Evolutionary conservation across 2,888 invertebrate species (phyloP), one percentile per base, ranked within the genome.

Genomic region (Syritta pipiens): DNA sequence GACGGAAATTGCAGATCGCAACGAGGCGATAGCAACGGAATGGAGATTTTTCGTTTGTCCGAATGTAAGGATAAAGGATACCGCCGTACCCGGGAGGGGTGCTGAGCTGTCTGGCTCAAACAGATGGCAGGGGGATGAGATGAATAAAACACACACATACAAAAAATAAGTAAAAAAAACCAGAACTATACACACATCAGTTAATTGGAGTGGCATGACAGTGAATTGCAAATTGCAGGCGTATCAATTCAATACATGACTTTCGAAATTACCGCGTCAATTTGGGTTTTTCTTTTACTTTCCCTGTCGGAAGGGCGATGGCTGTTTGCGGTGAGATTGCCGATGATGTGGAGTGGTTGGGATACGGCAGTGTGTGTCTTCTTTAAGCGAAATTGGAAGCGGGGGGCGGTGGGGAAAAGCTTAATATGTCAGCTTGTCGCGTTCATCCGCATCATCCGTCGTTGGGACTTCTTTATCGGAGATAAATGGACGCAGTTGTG

Each of bases 121-220:
- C n/a, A n/a, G n/a, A n/a, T n/a, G n/a, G n/a, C n/a, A n/a, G n/a
- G n/a, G n/a, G n/a, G n/a, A n/a, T n/a, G n/a, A n/a, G n/a, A n/a
- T n/a, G n/a, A n/a, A n/a, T n/a, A n/a, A n/a, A n/a, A n/a, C n/a
- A n/a, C n/a, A n/a, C n/a, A n/a, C n/a, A n/a, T n/a, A n/a, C n/a
- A n/a, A n/a, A n/a, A n/a, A n/a, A n/a, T n/a, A n/a, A 14, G 20
- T n/a, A n/a, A 24, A 46, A 37, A 30, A 37, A 32, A 32, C 53
- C 63, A 26, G 20, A 19, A 40, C 42, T 51, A 46, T n/a, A n/a
- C n/a, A n/a, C 48, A 72, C 60, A 68, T 79, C 72, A 72, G 72
- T 79, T 79, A 79, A 79, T 79, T 79, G 79, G 72, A 79, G 62
- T 79, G 72, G 63, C 79, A 68, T 79, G 72, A 79, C 79, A 79